These are phyloP conservation scores for Anser cygnoides DNA, from an alignment of 2,113 vertebrate genomes.

Conservation along the genomic window DNA sequence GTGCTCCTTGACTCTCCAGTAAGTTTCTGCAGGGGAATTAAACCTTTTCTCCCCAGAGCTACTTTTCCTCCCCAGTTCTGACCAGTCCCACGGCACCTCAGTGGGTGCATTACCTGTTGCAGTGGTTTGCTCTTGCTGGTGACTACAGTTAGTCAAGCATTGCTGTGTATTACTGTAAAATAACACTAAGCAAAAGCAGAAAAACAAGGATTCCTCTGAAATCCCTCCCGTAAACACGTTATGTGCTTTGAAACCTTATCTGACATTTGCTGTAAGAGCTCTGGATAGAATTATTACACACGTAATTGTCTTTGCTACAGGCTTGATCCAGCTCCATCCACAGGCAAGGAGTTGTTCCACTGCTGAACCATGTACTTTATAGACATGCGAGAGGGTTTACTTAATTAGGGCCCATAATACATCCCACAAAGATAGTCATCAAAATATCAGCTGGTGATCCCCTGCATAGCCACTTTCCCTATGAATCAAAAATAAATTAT, in stretches of 20 bases:
- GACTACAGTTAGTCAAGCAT: neutral
- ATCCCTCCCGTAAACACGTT: neutral
- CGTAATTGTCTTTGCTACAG: neutral
- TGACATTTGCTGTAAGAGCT: neutral
- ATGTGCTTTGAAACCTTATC: neutral
- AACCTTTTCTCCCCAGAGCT: neutral
- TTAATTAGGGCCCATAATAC: neutral
- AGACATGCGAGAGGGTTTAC: neutral
- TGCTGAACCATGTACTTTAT: neutral
- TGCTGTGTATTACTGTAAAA: neutral
- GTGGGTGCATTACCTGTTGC: neutral
- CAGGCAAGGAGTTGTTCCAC: neutral
- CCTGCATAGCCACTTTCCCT: conserved; percentile 19
- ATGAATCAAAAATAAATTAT: conserved; percentile 39
- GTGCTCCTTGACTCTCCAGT: neutral
- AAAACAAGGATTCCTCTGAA: neutral
- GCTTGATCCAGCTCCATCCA: neutral
- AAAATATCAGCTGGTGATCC: conserved; percentile 16
- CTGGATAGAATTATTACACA: conserved; percentile 1
- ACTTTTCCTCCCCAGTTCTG: neutral
- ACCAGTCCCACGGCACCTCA: accelerated
- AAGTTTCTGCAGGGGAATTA: neutral
- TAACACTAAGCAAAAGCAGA: neutral
- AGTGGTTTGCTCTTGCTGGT: neutral
- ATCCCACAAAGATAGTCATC: conserved; percentile 10